Base-by-base conservation (phyloP, 2,113 vertebrate species). In the Hystrix brachyura region DNA sequence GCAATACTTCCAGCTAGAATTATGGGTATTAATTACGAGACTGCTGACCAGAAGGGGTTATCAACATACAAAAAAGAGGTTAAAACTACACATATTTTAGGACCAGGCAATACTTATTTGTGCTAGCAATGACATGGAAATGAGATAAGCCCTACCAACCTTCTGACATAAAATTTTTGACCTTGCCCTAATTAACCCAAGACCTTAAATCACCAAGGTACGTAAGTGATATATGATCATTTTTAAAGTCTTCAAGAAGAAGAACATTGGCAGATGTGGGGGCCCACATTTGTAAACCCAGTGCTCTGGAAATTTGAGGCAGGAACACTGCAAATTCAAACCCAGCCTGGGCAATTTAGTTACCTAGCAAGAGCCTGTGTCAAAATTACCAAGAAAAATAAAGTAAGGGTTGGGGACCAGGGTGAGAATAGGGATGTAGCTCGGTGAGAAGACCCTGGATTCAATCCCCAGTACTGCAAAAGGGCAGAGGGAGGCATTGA, bases 101-200 rank as follows among this genome's bases (percentile, higher is more conserved):
- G 27, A 10, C 1, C 34, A 81, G 48, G 2, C 7, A 65, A 25
- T 15, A 82, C 27, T 93, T 93, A 89, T 5, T 94, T 48, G 80
- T 67, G 4, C 19, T 78, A 48, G 10, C 48, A 92, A 17, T 92
- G 90, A 92, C 34, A 4, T 57, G 13, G 7, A 90, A 65, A 51
- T 83, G 4, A 87, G n/a, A 86, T 69, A 97, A 34, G 2, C 1
- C 34, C 60, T 43, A 38, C 57, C 83, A 51, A 84, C 7, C 29
- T 80, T 76, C 62, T 81, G 46, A 79, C 51, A 46, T 86, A 43
- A 76, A 85, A 74, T 1, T 82, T 96, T 93, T 89, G 34, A 71
- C 25, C 43, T 67, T 80, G 25, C 3, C 15, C 8, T 90, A 69
- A 74, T 86, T 95, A 87, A 78, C 89, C 27, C 23, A 38, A 43